Evolutionary conservation across 2,888 invertebrate species (phyloP), one percentile per base, ranked within the genome.

Genomic region (Clitarchus hookeri): DNA sequence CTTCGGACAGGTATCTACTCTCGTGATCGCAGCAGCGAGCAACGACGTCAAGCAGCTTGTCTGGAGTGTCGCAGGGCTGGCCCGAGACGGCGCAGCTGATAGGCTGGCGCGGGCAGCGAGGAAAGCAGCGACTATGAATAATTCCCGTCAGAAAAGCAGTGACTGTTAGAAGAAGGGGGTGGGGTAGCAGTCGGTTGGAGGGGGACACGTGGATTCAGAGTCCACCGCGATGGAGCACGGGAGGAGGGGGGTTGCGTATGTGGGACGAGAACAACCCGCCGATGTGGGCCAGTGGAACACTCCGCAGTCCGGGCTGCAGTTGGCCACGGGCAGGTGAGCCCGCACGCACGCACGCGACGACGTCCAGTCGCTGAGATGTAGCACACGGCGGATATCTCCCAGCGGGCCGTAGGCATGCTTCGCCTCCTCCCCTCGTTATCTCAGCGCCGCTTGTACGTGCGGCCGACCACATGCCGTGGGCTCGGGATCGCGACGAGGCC

Each of bases 281-380:
- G 65, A 65, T 65, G 65, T 65, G 65, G 65, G 65, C 65, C 65
- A 65, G 65, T 65, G 65, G 65, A 19, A 65, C 65, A n/a, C 65
- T 48, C 65, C 8, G 65, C 65, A 65, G 65, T 65, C 65, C 19
- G 65, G 19, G 65, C 65, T 65, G 65, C 13, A 65, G 65, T n/a
- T n/a, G n/a, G 65, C 65, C 65, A 65, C 65, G 65, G 65, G 65
- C 65, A 65, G 65, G 65, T 65, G 65, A n/a, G 65, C 65, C 23
- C 65, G 65, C 65, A 65, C 65, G 65, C 65, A 48, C 48, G 48
- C 48, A 48, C 36, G 36, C 36, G 36, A 36, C 36, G 36, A 3
- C 36, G 36, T 36, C 36, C 36, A 36, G 53, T 1, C 53, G 65
- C 65, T n/a, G 23, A 19, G 65, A 65, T 65, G 65, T 65, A 19